These are phyloP conservation scores for Piprites chloris DNA, from an alignment of 2,113 vertebrate species.

Conservation along the genomic window DNA sequence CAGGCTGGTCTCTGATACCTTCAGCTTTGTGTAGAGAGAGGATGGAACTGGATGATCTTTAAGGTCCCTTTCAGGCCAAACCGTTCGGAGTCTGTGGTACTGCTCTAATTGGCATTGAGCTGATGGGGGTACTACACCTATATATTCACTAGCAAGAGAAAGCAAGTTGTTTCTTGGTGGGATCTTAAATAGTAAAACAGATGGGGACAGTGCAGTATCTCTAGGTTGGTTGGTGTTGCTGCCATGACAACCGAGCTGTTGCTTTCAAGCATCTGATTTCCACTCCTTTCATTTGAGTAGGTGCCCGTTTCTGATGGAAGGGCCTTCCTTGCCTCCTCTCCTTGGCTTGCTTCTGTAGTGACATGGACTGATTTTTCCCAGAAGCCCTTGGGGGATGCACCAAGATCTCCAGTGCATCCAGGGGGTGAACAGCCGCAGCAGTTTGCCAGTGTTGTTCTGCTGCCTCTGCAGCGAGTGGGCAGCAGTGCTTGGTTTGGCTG, in stretches of 20 bases:
- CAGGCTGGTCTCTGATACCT: not conserved
- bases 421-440: not conserved
- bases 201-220: not conserved
- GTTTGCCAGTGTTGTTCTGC: not conserved
- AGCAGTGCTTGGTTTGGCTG: not conserved
- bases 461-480: not conserved
- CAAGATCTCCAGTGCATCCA: fast-evolving
- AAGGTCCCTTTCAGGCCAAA: not conserved
- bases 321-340: not conserved
- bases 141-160: not conserved
- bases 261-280: not conserved
- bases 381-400: not conserved
- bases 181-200: not conserved
- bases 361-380: not conserved
- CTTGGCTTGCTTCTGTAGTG: not conserved
- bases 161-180: not conserved
- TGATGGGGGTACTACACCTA: not conserved
- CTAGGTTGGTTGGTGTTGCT: not conserved
- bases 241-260: not conserved
- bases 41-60: not conserved
- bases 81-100: not conserved
- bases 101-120: not conserved
- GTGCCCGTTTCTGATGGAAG: not conserved
- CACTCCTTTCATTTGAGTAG: not conserved
- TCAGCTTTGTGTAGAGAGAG: not conserved